Conservation (phyloP, 2,113 vertebrate species). For the Montifringilla adamsi region DNA sequence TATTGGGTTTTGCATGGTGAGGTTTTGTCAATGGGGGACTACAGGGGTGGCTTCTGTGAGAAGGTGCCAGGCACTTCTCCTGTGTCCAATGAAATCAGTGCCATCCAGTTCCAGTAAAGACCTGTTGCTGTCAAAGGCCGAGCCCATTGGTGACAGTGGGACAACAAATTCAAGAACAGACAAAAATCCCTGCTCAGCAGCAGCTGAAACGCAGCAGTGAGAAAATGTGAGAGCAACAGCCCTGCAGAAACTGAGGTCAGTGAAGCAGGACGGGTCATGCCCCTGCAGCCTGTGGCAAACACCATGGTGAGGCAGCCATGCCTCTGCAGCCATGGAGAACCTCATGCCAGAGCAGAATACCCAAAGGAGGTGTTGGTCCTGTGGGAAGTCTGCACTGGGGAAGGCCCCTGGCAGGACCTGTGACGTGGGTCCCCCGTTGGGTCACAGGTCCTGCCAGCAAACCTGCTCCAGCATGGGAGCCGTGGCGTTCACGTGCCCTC, state of each 20-base stretch:
- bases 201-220: not conserved
- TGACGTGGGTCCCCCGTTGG: fast-evolving
- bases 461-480: fast-evolving
- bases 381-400: not conserved
- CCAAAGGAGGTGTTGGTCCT: not conserved
- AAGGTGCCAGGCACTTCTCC: not conserved
- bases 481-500: not conserved
- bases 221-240: not conserved
- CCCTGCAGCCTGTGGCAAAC: not conserved
- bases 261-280: not conserved
- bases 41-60: not conserved
- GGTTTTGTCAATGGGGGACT: not conserved
- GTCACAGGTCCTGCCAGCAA: not conserved
- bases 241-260: not conserved
- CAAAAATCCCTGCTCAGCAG: fast-evolving
- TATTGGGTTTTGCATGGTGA: not conserved
- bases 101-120: not conserved
- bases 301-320: not conserved
- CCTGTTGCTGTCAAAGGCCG: not conserved
- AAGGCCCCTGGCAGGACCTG: not conserved
- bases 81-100: not conserved
- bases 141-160: not conserved
- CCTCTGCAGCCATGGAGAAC: not conserved
- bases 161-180: not conserved
- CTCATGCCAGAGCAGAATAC: not conserved